Percentiles rank a stretch among this genome's conserved stretches.
Evolutionary conservation across 2,113 vertebrate species (phyloP).

Genomic region (Hypocryptadius cinnamomeus): DNA sequence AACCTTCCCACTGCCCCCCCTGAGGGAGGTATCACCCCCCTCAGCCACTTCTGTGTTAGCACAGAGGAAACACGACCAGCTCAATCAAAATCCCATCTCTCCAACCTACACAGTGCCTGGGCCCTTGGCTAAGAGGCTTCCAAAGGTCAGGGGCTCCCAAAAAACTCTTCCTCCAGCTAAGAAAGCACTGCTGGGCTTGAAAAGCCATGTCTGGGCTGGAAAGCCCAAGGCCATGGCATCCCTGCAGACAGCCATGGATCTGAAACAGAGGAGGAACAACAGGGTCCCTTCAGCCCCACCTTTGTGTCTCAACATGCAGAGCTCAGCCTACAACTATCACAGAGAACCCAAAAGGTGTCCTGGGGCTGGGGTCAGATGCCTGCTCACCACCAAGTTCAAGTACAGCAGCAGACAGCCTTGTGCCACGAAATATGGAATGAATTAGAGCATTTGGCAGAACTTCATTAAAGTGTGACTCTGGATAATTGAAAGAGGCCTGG

Average conservation of each 20-base stretch:
- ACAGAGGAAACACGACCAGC: neutral
- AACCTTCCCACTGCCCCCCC: neutral
- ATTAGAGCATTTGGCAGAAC: neutral
- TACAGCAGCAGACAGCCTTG: neutral
- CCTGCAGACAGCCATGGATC: neutral
- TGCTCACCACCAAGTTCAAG: neutral
- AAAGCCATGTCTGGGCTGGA: neutral
- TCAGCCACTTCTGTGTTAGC: neutral
- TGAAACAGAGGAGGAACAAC: neutral
- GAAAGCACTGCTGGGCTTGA: neutral
- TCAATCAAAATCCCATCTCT: fast-evolving
- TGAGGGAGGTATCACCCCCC: neutral
- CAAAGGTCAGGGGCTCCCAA: neutral
- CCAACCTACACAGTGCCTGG: neutral
- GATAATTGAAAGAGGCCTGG: slow-evolving; percentile 36
- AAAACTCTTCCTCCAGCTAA: neutral
- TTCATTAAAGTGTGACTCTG: neutral
- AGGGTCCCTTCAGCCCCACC: neutral
- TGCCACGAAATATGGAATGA: neutral
- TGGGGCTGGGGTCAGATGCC: neutral
- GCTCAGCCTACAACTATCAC: neutral
- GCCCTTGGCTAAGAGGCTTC: neutral
- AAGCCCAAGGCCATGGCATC: neutral
- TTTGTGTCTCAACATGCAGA: neutral
- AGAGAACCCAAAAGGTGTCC: neutral